phyloP scores from a whole-genome alignment of 2,113 vertebrate genomes.

The Megalops atlanticus region DNA sequence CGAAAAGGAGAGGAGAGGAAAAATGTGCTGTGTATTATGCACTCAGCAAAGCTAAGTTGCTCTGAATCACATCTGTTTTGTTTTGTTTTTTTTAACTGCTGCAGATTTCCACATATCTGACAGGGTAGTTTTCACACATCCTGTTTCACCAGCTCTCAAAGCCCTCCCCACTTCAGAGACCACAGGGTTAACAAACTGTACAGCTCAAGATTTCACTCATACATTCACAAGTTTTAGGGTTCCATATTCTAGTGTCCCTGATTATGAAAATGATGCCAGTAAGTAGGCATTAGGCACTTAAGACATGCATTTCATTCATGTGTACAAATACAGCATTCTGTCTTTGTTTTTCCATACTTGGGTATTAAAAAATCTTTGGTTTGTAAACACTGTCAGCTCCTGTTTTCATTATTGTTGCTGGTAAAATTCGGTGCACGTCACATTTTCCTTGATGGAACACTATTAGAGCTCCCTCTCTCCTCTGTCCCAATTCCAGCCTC shows the following conservation, averaged over 20 bases:
- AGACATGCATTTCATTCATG: slow-evolving; percentile 67
- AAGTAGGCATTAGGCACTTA: slow-evolving; percentile 86
- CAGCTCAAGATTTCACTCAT: slow-evolving; percentile 69
- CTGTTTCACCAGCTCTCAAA: background rate
- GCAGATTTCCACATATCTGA: slow-evolving; percentile 2
- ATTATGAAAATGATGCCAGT: slow-evolving; percentile 49
- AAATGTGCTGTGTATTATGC: too few relatives aligned
- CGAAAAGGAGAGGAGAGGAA: too few relatives aligned
- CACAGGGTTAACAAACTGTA: slow-evolving; percentile 66
- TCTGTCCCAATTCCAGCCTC: slow-evolving; percentile 19
- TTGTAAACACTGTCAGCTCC: slow-evolving; percentile 70
- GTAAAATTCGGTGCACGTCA: background rate
- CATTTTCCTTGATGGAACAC: slow-evolving; percentile 13
- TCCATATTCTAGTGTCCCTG: slow-evolving; percentile 8
- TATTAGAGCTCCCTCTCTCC: slow-evolving; percentile 31
- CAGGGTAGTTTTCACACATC: slow-evolving; percentile 4
- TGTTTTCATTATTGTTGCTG: slow-evolving; percentile 8
- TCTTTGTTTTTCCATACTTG: slow-evolving; percentile 65
- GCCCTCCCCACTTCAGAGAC: slow-evolving; percentile 53
- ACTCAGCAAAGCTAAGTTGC: too few relatives aligned
- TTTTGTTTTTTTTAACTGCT: too few relatives aligned
- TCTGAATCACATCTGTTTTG: too few relatives aligned
- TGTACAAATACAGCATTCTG: slow-evolving; percentile 84
- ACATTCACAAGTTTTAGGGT: slow-evolving; percentile 75
- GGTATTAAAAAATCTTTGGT: slow-evolving; percentile 83